Percentiles rank a stretch among this genome's conserved stretches.
Conservation (phyloP, 53 echinoderm and acorn worm species). For the Holothuria leucospilota region DNA sequence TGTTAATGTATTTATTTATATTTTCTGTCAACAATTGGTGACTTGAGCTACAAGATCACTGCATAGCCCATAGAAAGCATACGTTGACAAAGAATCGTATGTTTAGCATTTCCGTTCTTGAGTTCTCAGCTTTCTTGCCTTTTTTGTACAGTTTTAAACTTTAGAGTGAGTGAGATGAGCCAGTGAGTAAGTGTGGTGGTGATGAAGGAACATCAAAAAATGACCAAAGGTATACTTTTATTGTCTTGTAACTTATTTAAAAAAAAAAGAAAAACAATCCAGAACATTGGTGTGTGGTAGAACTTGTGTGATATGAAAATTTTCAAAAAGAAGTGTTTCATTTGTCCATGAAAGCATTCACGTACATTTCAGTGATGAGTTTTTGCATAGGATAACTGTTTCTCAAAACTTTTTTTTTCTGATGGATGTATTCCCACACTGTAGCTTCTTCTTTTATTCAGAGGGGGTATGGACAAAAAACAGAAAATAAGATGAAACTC, state of each 20-base stretch:
- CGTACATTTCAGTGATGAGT: no score
- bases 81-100: no score
- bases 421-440: no score
- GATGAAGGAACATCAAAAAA: slow-evolving; percentile 34
- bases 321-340: no score
- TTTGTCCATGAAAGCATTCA: no score
- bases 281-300: slow-evolving; percentile 19
- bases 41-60: background rate
- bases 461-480: background rate
- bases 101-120: background rate
- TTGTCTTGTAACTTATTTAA: slow-evolving; percentile 47
- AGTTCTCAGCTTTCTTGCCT: slow-evolving; percentile 53
- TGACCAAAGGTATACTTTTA: slow-evolving; percentile 38
- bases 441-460: no score
- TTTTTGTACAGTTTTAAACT: slow-evolving; percentile 50
- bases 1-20: background rate
- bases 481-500: background rate
- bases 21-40: background rate
- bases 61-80: no score
- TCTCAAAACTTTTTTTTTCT: no score
- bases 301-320: background rate
- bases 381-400: no score
- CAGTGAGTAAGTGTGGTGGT: background rate
- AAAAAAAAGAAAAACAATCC: background rate
- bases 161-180: slow-evolving; percentile 21